Evolutionary conservation across 64 coral and sea anemone species (phyloP).

Genomic region (Exaiptasia diaphana): DNA sequence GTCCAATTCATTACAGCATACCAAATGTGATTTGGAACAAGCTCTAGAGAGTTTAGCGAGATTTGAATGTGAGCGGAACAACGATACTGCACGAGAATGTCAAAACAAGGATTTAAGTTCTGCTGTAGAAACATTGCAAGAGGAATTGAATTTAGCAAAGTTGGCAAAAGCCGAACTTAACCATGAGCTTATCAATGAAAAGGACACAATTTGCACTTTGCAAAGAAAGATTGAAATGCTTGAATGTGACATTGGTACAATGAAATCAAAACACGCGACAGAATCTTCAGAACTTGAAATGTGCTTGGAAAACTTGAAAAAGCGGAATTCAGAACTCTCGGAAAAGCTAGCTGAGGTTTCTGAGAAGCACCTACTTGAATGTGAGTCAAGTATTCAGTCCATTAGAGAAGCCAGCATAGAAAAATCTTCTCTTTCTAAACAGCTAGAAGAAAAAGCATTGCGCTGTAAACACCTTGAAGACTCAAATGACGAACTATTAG

Average conservation of each 20-base stretch:
- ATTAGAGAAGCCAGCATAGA: background rate
- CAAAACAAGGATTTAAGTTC: background rate
- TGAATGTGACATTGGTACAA: background rate
- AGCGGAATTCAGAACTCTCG: background rate
- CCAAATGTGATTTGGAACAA: constrained; percentile 33
- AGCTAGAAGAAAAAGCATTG: background rate
- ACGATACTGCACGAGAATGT: constrained; percentile 3
- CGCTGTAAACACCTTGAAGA: background rate
- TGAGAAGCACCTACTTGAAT: background rate
- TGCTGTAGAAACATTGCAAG: background rate
- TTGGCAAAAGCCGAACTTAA: background rate
- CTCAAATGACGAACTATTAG: constrained; percentile 13
- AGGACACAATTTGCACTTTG: background rate
- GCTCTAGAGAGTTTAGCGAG: constrained; percentile 6
- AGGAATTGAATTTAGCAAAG: background rate
- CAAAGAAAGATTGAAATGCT: background rate
- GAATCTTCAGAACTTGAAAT: background rate
- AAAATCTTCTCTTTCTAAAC: background rate
- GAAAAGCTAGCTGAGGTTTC: background rate
- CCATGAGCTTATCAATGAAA: background rate
- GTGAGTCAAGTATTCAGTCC: background rate
- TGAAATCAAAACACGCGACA: background rate
- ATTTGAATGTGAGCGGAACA: constrained; percentile 3
- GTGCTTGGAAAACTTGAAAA: background rate
- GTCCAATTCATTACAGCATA: constrained; percentile 48